Base-by-base conservation (phyloP, 2,797 vertebrate genomes). In the Smutsia gigantea region DNA sequence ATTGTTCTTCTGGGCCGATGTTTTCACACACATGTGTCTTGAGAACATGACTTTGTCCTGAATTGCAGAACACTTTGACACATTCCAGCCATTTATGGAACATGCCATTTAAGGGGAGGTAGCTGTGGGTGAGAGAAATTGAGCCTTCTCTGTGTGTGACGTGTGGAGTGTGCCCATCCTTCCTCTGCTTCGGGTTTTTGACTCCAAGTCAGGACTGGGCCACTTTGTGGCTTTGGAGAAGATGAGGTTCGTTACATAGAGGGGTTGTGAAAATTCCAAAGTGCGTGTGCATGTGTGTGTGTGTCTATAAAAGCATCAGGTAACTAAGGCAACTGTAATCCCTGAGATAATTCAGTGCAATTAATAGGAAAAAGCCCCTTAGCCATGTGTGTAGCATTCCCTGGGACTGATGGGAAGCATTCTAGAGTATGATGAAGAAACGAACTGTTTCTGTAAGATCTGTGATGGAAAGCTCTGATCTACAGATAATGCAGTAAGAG, bases 161-260 rank as follows among this genome's bases (percentile, higher is more conserved):
- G 5, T 4, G 13, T 19, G 13, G 27, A 21, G 0, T 2, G 11
- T 7, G 25, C 0, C 4, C 23, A 21, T 11, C n/a, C 17, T 31
- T 3, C 37, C 53, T 39, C 7, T 34, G 46, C n/a, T 27, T 63
- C 31, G 5, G 25, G 25, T 23, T 71, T 37, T 27, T 34, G 2
- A 11, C 7, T 49, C 11, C 15, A 42, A 12, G 42, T 11, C 2
- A 49, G 63, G 19, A 63, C 6, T 53, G 34, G 14, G 4, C 17
- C 42, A 8, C 31, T 63, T 34, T 14, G 1, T 3, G 4, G 11
- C 42, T 46, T 42, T 57, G 17, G 2, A 4, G 68, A 87, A 42
- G 34, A 5, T n/a, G 42, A 9, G 15, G 18, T 57, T 42, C 29
- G 14, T 10, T 2, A 29, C 17, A 11, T 7, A 31, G 21, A 51